Conservation (phyloP, 23 tunicate genomes). For the Aplidium turbinatum region DNA sequence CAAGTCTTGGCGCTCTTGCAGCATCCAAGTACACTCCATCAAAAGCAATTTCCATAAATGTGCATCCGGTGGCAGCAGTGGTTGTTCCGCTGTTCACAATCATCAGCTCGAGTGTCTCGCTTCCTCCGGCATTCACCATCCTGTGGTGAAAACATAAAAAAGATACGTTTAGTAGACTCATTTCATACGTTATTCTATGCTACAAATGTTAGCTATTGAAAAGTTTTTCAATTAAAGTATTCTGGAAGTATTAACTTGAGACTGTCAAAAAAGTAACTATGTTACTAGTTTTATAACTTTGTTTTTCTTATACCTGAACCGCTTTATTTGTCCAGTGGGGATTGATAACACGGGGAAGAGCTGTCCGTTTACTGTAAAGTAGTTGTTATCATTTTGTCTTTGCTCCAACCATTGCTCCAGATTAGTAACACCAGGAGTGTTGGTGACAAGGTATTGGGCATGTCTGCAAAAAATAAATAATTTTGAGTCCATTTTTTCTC, state of each 20-base stretch:
- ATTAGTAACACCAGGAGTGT: constrained; percentile 15
- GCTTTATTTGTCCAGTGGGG: constrained; percentile 58
- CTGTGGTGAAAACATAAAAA: constrained; percentile 31
- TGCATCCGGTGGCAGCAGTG: too few relatives aligned
- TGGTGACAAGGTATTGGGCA: too few relatives aligned
- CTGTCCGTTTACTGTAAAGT: constrained; percentile 77
- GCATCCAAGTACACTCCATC: constrained; percentile 65
- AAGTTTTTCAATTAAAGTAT: too few relatives aligned
- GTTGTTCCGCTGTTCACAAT: constrained; percentile 43
- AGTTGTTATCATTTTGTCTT: constrained; percentile 15
- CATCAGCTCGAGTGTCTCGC: constrained; percentile 38
- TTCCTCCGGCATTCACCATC: constrained; percentile 90
- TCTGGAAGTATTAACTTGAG: too few relatives aligned
- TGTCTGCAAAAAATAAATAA: too few relatives aligned
- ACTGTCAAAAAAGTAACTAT: too few relatives aligned
- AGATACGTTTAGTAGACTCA: too few relatives aligned
- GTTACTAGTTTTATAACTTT: too few relatives aligned
- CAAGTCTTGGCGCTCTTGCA: constrained; percentile 23
- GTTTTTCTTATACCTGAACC: constrained; percentile 94
- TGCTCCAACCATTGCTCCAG: constrained; percentile 39
- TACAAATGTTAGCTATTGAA: too few relatives aligned
- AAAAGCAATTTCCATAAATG: constrained; percentile 42
- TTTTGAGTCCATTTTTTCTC: too few relatives aligned
- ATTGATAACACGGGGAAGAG: constrained; percentile 45
- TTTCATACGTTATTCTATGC: too few relatives aligned